These are phyloP conservation scores for Nemotelus pantherinus DNA, from an alignment of 2,888 invertebrate species.

Conservation along the genomic window DNA sequence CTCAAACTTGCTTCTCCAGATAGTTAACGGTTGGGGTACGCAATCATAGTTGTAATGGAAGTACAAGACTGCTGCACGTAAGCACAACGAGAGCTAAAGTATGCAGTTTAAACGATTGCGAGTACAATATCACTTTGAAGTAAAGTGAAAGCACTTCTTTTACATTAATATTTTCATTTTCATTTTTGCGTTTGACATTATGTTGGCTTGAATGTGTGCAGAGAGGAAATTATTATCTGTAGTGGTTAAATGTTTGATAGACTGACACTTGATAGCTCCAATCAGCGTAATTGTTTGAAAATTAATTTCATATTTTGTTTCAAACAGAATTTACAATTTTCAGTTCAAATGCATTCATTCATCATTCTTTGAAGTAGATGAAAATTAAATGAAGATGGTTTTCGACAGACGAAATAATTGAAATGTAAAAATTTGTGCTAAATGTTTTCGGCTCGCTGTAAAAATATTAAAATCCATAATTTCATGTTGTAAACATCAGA, in stretches of 20 bases:
- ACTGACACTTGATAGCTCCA: background rate
- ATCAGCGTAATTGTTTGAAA: background rate
- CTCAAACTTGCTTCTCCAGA: conserved; percentile 1
- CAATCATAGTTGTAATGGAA: background rate
- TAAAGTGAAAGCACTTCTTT: conserved; percentile 27
- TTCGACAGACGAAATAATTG: too few relatives aligned
- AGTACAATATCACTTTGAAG: background rate
- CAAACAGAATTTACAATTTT: background rate
- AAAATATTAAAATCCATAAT: too few relatives aligned
- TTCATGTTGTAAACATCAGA: too few relatives aligned
- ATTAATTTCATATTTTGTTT: background rate
- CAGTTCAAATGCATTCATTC: background rate
- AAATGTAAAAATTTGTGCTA: too few relatives aligned
- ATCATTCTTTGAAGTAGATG: too few relatives aligned
- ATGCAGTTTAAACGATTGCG: background rate
- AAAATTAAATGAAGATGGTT: too few relatives aligned
- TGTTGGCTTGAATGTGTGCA: background rate
- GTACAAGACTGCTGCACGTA: background rate
- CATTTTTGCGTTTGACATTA: background rate
- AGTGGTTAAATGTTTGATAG: background rate
- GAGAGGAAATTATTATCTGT: background rate
- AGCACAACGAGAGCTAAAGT: background rate
- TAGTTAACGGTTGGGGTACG: background rate
- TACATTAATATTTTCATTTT: conserved; percentile 30
- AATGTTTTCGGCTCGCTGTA: too few relatives aligned